Percentiles rank a stretch among this genome's conserved stretches.
Conservation (phyloP, 2,888 invertebrate species). For the Tinea semifulvella region DNA sequence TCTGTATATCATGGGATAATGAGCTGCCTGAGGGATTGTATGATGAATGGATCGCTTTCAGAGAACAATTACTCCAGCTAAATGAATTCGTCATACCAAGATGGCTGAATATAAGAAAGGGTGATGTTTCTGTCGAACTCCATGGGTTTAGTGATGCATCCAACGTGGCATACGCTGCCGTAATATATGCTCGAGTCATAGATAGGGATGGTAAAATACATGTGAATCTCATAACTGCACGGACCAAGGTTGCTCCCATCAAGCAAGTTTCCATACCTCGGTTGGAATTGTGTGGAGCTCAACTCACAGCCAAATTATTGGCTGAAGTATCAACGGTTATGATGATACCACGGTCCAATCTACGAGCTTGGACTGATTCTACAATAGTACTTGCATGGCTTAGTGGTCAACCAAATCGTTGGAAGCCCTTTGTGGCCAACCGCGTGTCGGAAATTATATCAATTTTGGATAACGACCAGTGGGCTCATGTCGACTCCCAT, state of each 20-base stretch:
- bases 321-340: slow-evolving; percentile 15
- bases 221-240: slow-evolving; percentile 19
- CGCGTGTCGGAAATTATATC: slow-evolving; percentile 22
- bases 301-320: slow-evolving; percentile 2
- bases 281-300: slow-evolving; percentile 22
- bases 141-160: slow-evolving; percentile 22
- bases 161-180: slow-evolving; percentile 19
- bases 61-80: slow-evolving; percentile 14
- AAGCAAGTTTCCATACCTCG: slow-evolving; percentile 21
- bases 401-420: slow-evolving; percentile 21
- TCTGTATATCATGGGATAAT: slow-evolving; percentile 20
- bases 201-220: neutral
- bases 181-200: slow-evolving; percentile 18
- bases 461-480: slow-evolving; percentile 16
- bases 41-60: slow-evolving; percentile 17
- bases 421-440: slow-evolving; percentile 25
- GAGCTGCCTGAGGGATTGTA: slow-evolving; percentile 14
- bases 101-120: slow-evolving; percentile 16
- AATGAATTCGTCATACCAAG: slow-evolving; percentile 18
- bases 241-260: slow-evolving; percentile 21
- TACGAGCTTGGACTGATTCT: slow-evolving; percentile 23
- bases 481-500: slow-evolving; percentile 22
- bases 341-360: slow-evolving; percentile 14
- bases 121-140: slow-evolving; percentile 16
- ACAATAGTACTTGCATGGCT: slow-evolving; percentile 23